phyloP scores from a whole-genome alignment of 2,888 invertebrate species.

The Thyatira batis region DNA sequence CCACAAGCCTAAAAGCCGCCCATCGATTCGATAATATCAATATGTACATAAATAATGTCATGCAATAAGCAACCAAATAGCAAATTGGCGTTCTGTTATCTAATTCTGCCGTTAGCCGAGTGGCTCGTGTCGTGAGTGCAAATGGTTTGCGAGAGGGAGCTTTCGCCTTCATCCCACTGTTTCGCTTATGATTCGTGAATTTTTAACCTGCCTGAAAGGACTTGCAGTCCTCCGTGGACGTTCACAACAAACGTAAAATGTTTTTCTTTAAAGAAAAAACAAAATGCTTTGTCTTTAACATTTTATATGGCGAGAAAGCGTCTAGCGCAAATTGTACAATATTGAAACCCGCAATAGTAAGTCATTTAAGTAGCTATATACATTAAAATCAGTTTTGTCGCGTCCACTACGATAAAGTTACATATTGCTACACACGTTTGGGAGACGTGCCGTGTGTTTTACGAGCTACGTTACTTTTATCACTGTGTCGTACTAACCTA shows the following conservation, averaged over 20 bases:
- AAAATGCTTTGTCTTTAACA: neutral
- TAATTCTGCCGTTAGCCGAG: constrained; percentile 41
- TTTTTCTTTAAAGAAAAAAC: constrained; percentile 12
- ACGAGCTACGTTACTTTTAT: constrained; percentile 48
- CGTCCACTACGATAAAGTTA: constrained; percentile 5
- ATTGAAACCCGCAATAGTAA: too few species aligned
- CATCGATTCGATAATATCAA: neutral
- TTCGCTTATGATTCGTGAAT: constrained; percentile 71
- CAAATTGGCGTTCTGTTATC: constrained; percentile 17
- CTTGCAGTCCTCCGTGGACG: constrained; percentile 42
- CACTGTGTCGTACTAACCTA: constrained; percentile 31
- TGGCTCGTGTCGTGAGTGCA: constrained; percentile 47
- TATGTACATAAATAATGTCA: neutral
- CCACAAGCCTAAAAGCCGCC: too few species aligned
- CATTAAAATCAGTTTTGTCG: neutral
- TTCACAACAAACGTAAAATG: constrained; percentile 26
- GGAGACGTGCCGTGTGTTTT: constrained; percentile 35
- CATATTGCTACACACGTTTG: neutral
- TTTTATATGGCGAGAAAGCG: neutral
- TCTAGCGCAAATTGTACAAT: neutral
- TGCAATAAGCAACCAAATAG: neutral
- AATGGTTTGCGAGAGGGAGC: constrained; percentile 42
- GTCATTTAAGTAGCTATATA: too few species aligned
- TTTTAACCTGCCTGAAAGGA: constrained; percentile 65
- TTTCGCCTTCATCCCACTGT: constrained; percentile 48